These are phyloP conservation scores for Alca torda DNA, from an alignment of 2,797 vertebrate genomes.

Conservation along the genomic window DNA sequence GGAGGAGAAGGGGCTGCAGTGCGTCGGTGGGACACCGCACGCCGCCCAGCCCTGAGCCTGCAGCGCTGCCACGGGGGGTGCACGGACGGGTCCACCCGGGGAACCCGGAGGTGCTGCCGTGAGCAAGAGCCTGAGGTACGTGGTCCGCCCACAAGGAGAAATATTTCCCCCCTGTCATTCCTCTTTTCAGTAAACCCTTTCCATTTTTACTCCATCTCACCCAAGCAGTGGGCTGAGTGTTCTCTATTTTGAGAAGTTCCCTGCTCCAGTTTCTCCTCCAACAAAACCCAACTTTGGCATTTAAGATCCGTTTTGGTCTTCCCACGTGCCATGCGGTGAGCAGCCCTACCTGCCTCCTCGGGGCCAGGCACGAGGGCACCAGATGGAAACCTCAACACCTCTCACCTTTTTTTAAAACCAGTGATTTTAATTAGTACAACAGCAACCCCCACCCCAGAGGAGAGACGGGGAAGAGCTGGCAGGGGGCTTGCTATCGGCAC, in stretches of 20 bases:
- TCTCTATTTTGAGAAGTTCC: not conserved
- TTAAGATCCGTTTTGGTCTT: not conserved
- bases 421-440: not conserved
- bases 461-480: not conserved
- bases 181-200: not conserved
- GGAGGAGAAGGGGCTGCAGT: not conserved
- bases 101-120: not conserved
- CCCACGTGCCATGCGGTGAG: fast-evolving
- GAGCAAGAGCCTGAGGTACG: not conserved
- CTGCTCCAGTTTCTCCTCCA: not conserved
- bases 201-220: not conserved
- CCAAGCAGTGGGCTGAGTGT: not conserved
- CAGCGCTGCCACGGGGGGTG: not conserved
- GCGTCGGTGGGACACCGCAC: not conserved
- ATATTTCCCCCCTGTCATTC: not conserved
- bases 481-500: fast-evolving
- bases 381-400: not conserved
- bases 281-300: not conserved
- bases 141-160: not conserved
- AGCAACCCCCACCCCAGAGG: not conserved
- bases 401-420: not conserved
- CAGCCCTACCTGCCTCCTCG: not conserved
- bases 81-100: fast-evolving
- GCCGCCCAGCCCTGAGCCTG: not conserved
- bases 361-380: not conserved